Percentiles rank a stretch among this genome's conserved stretches.
These are phyloP conservation scores for Drosophila mayaguana DNA, from an alignment of 2,888 invertebrate genomes.

Conservation along the genomic window DNA sequence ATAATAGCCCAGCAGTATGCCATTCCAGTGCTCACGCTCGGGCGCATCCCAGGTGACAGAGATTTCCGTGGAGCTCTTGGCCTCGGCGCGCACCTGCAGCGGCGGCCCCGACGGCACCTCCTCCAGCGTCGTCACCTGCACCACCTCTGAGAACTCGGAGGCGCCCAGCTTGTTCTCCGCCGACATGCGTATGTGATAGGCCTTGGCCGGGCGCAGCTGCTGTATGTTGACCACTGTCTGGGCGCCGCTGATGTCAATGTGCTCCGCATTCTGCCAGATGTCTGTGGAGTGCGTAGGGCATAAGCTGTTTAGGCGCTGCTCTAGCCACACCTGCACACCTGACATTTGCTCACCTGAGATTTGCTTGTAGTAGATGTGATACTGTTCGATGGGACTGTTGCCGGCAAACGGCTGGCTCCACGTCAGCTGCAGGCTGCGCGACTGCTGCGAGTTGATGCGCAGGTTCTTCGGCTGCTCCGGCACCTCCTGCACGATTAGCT, in stretches of 20 bases:
- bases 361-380: conserved; percentile 95
- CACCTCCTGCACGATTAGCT: conserved; percentile 95
- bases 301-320: neutral
- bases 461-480: conserved; percentile 96
- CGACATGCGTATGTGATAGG: conserved; percentile 94
- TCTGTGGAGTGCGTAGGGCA: conserved; percentile 84
- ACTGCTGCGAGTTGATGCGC: conserved; percentile 93
- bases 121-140: conserved; percentile 94
- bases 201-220: conserved; percentile 93
- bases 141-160: conserved; percentile 94
- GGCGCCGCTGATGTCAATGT: conserved; percentile 92
- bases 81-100: conserved; percentile 92
- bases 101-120: conserved; percentile 94
- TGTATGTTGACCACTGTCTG: conserved; percentile 92
- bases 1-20: conserved; percentile 94
- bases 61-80: conserved; percentile 93
- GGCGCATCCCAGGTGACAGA: conserved; percentile 95
- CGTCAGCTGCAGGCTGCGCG: conserved; percentile 92
- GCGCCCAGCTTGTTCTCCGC: conserved; percentile 95
- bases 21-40: conserved; percentile 94
- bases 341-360: conserved; percentile 86
- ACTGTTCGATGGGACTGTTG: conserved; percentile 94
- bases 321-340: neutral
- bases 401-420: conserved; percentile 96
- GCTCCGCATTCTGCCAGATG: conserved; percentile 93